Evolutionary conservation across 2,797 vertebrate genomes (phyloP), one percentile per base, ranked within the genome.

Genomic region (Melopsittacus undulatus): DNA sequence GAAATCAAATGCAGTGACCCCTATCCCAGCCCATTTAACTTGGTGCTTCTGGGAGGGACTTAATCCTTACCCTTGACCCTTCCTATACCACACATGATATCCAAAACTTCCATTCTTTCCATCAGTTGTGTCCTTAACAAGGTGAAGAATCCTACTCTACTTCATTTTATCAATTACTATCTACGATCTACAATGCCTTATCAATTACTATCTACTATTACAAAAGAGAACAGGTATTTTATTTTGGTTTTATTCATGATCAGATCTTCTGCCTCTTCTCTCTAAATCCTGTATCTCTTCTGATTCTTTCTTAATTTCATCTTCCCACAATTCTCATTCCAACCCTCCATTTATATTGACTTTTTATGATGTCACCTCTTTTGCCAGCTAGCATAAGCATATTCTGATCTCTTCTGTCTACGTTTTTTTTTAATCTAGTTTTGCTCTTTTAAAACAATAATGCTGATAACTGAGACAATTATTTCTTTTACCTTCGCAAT

Each of bases 401-500:
- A 46, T 59, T 66, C 43, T 48, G 12, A 19, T 62, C 42, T 48
- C 34, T 66, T 74, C 62, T 56, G 20, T 15, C 30, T 56, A n/a
- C 3, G 32, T 63, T 12, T n/a, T 52, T 52, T 45, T 64, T 40
- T 26, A 5, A 34, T 14, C 66, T 70, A 1, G 49, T 49, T 43
- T 38, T 69, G 17, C 16, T 45, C 27, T 72, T 92, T 81, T 80
- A 69, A 92, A 89, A 80, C 21, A 75, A 61, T 8, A 32, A 21
- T 22, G 14, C 49, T 82, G 52, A 43, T n/a, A 64, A 62, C 24
- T 0, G 1, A 83, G 52, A 22, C 63, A 81, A 46, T n/a, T 3
- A 7, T 45, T 61, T 93, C 3, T 69, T 42, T 96, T 97, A 99
- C 99, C 99, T 95, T 99, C 99, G 85, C 99, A 99, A 89, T 91